Base-by-base conservation (phyloP, 2,113 vertebrate species). In the Eublepharis macularius region DNA sequence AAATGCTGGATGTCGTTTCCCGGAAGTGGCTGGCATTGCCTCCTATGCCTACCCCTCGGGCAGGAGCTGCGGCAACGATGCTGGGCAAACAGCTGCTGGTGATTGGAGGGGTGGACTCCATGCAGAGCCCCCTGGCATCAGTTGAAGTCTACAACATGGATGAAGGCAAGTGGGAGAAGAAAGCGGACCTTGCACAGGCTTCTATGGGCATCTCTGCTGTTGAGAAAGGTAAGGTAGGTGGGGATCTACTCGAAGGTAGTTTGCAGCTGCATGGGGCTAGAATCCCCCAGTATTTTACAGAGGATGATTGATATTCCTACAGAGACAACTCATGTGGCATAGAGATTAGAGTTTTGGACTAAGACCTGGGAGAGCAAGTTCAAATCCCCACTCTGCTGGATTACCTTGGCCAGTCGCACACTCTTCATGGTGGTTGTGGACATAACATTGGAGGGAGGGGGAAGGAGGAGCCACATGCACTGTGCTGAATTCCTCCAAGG, bases 101-200 rank as follows among this genome's bases (percentile, higher is more conserved):
- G 78, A 96, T 99, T 21, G 98, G 99, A 0, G 99, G 99, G 0
- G 98, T 99, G 97, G 98, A 99, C 21, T 97, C 95, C 0, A 95
- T 95, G 10, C 99, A 99, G 95, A 98, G 96, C 13, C 98, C 99
- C 0, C 95, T 99, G 21, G 97, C 98, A 36, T 98, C 98, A 0
- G 97, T 99, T 83, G 98, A 99, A 87, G 96, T 97, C 88, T 99
- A 97, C 96, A 96, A 98, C 19, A 95, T 96, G 1, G 99, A 99
- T 2, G 98, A 99, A 92, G 98, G 98, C 90, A 98, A 97, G 89
- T 99, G 99, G 99, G 98, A 99, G 94, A 98, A 95, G 41, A 97
- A 95, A 84, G 97, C 97, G 0, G 94, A 97, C 10, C 95, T 99
- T 91, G 96, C 97, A 19, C 98, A 99, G 94, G 96, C 98, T 0